Evolutionary conservation across 1,140 invertebrate genomes (phyloP), one percentile per base, ranked within the genome.

Genomic region (Zaprionus inermis): DNA sequence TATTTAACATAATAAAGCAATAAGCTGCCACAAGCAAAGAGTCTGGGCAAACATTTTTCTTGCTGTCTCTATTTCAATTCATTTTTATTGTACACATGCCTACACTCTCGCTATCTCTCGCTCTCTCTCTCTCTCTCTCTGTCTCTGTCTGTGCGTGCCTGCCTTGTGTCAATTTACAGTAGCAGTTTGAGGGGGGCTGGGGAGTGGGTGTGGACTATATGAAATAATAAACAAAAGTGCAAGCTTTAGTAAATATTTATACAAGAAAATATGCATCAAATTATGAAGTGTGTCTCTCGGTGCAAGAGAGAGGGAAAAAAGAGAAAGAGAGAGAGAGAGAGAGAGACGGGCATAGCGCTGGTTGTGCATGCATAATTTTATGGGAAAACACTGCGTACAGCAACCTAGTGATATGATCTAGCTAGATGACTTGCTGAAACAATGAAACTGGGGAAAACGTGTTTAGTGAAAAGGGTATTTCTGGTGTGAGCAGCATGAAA

Each of bases 1-100:
- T 88, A 82, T 88, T 88, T 88, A 88, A 88, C 79, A 88, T 82
- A 88, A 86, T 88, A 88, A 88, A 79, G 83, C 72, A 88, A 82
- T 88, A 88, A 82, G 72, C 79, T 9, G 30, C 30, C 7, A 44
- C n/a, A 44, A 10, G 38, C 38, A 36, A 36, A 54, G 61, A 67
- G 63, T 58, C 67, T 68, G 32, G n/a, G 79, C 76, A 88, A 86
- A 86, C 68, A 86, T 72, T 76, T 72, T 58, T 61, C 38, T 44
- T 44, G 49, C 54, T 68, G 38, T 46, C 54, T 57, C 63, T 65
- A 66, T 64, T 54, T 71, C 30, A 57, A 44, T 44, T 44, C 28
- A 44, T 51, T n/a, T 70, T 44, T 44, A 44, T 44, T 44, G 38
- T 18, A 44, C 38, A 44, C n/a, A 44, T 41, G n/a, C n/a, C 14